phyloP scores from a whole-genome alignment of 2,888 invertebrate species.

The Ornithoptera alexandrae region DNA sequence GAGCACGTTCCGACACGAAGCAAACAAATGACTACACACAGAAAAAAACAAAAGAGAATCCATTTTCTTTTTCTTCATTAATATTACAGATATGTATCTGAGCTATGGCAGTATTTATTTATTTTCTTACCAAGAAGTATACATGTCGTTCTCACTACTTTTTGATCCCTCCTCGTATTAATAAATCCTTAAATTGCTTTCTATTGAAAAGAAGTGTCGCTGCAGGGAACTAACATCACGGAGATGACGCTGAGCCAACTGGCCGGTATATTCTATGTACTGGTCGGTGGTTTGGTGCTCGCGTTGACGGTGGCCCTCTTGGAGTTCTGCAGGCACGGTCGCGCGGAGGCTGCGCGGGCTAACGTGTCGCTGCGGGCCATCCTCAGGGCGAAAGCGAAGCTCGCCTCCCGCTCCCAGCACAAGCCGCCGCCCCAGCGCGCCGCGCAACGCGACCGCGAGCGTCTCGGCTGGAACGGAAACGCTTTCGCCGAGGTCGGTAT shows the following conservation, averaged over 20 bases:
- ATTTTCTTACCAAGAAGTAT: no score
- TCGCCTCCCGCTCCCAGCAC: slow-evolving; percentile 80
- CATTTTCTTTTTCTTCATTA: no score
- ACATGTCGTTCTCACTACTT: no score
- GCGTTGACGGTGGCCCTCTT: slow-evolving; percentile 95
- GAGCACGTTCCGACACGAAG: no score
- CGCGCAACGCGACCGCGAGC: slow-evolving; percentile 53
- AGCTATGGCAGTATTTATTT: no score
- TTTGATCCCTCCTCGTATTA: no score
- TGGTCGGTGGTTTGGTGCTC: slow-evolving; percentile 94
- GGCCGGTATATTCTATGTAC: slow-evolving; percentile 99
- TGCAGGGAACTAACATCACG: slow-evolving; percentile 87
- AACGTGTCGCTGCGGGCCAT: slow-evolving; percentile 91
- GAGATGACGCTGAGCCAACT: slow-evolving; percentile 97
- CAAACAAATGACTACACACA: no score
- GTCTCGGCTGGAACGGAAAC: slow-evolving; percentile 73
- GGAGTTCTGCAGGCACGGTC: slow-evolving; percentile 97
- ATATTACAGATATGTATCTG: no score
- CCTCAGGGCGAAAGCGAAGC: slow-evolving; percentile 91
- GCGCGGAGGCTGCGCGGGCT: slow-evolving; percentile 87
- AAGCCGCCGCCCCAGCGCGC: slow-evolving; percentile 57
- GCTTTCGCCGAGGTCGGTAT: slow-evolving; percentile 69
- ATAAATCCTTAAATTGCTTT: no score
- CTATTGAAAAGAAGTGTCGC: no score
- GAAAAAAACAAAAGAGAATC: no score